phyloP scores from a whole-genome alignment of 2,113 vertebrate species.

The Carollia perspicillata region DNA sequence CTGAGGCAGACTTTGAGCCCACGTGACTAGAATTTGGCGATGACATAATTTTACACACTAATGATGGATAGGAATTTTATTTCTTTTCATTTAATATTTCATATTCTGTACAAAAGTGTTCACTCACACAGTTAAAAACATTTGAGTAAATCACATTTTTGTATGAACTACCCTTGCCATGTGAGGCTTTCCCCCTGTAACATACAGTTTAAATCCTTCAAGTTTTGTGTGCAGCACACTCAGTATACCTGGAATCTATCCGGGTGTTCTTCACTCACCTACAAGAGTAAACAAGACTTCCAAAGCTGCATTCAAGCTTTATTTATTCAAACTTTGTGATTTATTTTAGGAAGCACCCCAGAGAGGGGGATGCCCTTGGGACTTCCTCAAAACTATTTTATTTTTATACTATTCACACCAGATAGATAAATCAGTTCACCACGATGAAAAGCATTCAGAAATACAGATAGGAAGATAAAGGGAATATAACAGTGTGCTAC shows the following conservation, averaged over 20 bases:
- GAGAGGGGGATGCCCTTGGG: neutral
- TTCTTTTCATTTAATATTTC: constrained; percentile 26
- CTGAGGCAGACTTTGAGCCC: constrained; percentile 3
- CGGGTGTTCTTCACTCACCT: neutral
- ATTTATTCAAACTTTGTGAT: too few relatives aligned
- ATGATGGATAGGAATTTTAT: neutral
- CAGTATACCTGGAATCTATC: neutral
- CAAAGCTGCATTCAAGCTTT: too few relatives aligned
- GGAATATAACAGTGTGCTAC: neutral
- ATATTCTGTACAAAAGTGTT: constrained; percentile 17
- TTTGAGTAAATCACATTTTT: constrained; percentile 10
- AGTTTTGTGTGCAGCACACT: neutral
- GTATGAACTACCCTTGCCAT: neutral
- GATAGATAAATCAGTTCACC: constrained; percentile 31
- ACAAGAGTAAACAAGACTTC: constrained; percentile 26
- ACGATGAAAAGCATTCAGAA: constrained; percentile 34
- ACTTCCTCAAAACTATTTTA: constrained; percentile 20
- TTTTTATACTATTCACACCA: constrained; percentile 15
- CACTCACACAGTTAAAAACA: constrained; percentile 13
- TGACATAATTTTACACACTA: constrained; percentile 11
- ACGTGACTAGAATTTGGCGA: constrained; percentile 9
- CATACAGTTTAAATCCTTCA: neutral
- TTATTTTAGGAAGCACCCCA: neutral
- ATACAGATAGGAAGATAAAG: constrained; percentile 15
- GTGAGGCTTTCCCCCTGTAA: neutral